Conservation (phyloP, 2,113 vertebrate species). For the Hyaena hyaena region DNA sequence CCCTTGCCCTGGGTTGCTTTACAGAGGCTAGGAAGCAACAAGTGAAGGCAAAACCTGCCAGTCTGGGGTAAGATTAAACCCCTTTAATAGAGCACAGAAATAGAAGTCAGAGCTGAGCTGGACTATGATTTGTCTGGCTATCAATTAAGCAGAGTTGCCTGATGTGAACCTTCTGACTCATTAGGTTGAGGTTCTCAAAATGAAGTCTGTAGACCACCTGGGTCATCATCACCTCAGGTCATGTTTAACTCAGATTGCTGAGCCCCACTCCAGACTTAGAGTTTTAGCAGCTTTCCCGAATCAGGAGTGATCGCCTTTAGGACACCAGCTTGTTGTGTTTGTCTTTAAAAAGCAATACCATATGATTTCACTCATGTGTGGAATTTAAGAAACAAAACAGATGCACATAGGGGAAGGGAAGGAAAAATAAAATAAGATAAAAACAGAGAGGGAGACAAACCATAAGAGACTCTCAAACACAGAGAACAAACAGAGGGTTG, state of each 20-base stretch:
- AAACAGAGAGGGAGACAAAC: too few species aligned
- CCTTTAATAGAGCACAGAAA: not conserved
- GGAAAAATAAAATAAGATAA: too few species aligned
- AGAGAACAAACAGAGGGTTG: too few species aligned
- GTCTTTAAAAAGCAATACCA: not conserved
- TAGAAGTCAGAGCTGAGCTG: not conserved
- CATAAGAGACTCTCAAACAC: too few species aligned
- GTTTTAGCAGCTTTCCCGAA: not conserved
- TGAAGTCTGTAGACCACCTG: not conserved
- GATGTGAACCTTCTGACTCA: not conserved
- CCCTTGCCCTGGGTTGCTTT: rapidly evolving
- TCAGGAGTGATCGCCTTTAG: not conserved
- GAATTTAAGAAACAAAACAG: too few species aligned
- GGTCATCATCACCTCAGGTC: not conserved
- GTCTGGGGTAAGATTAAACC: not conserved
- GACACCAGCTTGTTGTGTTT: not conserved
- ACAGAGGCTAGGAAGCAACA: not conserved
- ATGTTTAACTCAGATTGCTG: not conserved
- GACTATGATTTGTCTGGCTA: not conserved
- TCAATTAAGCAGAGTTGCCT: not conserved
- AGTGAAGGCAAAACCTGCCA: not conserved
- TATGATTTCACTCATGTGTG: too few species aligned
- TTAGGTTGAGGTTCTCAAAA: not conserved
- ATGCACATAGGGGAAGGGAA: too few species aligned
- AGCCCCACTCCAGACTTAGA: not conserved